Percentiles rank a stretch among this genome's conserved stretches.
Evolutionary conservation across 2,888 invertebrate species (phyloP).

Genomic region (Drosophila macrothrix): DNA sequence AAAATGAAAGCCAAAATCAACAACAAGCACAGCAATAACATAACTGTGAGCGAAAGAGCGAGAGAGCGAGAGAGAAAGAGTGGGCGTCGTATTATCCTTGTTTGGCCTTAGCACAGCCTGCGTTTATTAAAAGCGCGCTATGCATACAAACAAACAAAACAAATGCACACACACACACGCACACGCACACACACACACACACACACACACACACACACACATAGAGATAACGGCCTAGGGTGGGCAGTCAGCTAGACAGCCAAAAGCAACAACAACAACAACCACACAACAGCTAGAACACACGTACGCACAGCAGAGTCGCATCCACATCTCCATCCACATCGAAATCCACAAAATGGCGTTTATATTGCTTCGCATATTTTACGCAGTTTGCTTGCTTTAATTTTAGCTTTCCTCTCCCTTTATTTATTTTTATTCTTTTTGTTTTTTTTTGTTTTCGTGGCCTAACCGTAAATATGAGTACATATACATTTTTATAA

Average conservation of each 20-base stretch:
- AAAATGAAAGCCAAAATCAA: conserved; percentile 57
- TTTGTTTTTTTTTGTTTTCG: conserved; percentile 15
- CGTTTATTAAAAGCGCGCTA: conserved; percentile 72
- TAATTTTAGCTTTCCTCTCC: conserved; percentile 63
- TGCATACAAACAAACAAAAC: conserved; percentile 61
- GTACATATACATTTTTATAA: conserved; percentile 30
- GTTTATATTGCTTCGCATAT: conserved; percentile 68
- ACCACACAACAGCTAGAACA: conserved; percentile 18
- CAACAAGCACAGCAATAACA: conserved; percentile 36
- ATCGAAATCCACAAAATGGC: conserved; percentile 68
- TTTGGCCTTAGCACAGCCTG: conserved; percentile 55
- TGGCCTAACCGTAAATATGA: conserved; percentile 38
- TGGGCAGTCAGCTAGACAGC: conserved; percentile 44
- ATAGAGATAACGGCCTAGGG: conserved; percentile 46
- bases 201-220: neutral
- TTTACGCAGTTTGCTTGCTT: conserved; percentile 75
- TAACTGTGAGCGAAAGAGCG: conserved; percentile 6
- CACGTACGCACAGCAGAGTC: conserved; percentile 29
- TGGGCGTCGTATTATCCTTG: conserved; percentile 65
- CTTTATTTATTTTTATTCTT: conserved; percentile 11
- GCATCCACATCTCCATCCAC: conserved; percentile 18
- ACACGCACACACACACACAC: too few relatives aligned
- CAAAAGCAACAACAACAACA: conserved; percentile 24
- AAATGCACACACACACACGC: conserved; percentile 8
- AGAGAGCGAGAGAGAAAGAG: conserved; percentile 18